Conservation (phyloP, 2,888 invertebrate species). For the Mantis religiosa region DNA sequence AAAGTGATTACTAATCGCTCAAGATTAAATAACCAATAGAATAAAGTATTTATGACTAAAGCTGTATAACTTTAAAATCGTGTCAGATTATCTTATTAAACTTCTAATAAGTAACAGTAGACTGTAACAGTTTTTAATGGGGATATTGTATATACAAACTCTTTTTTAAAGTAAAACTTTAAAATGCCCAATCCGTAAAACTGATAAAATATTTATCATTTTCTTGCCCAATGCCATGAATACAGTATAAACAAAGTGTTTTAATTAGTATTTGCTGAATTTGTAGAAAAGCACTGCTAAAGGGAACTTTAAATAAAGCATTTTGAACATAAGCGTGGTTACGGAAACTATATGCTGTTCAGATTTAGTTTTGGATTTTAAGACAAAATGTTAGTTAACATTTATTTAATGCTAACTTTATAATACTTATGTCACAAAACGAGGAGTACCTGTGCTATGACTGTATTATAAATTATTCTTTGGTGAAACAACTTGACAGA, state of each 20-base stretch:
- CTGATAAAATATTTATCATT: too few relatives aligned
- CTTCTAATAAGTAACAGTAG: too few relatives aligned
- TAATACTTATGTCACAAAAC: background rate
- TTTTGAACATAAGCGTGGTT: too few relatives aligned
- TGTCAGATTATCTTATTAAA: too few relatives aligned
- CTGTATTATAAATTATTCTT: background rate
- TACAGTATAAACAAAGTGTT: background rate
- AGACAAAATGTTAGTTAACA: background rate
- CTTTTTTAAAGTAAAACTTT: too few relatives aligned
- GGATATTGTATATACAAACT: too few relatives aligned
- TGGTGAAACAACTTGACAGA: background rate
- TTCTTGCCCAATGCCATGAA: background rate
- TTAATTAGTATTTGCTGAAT: background rate
- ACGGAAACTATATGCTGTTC: background rate
- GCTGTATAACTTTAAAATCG: too few relatives aligned
- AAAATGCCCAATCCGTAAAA: too few relatives aligned
- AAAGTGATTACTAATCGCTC: too few relatives aligned
- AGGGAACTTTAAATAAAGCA: background rate
- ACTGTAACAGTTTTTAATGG: too few relatives aligned
- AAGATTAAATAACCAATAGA: too few relatives aligned
- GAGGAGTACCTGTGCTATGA: background rate
- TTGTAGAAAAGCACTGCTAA: background rate
- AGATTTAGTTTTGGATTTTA: background rate
- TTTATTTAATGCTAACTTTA: background rate
- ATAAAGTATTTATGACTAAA: too few relatives aligned